These are phyloP conservation scores for Protosalanx chinensis DNA, from an alignment of 2,797 vertebrate genomes.

Conservation along the genomic window DNA sequence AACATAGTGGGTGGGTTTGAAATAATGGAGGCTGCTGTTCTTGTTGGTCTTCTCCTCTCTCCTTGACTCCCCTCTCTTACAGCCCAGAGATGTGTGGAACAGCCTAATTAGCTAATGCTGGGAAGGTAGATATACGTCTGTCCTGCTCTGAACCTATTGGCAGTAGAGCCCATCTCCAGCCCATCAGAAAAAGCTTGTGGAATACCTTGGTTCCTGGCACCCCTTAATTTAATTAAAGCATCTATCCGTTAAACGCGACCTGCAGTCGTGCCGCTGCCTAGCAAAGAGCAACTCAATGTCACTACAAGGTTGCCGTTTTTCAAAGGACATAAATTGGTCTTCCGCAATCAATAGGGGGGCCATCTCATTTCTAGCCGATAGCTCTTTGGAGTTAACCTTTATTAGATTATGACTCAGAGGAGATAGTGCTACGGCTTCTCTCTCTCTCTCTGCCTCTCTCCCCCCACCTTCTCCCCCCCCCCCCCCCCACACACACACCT, in stretches of 20 bases:
- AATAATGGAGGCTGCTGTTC: too few relatives aligned
- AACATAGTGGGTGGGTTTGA: too few relatives aligned
- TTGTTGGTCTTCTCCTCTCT: too few relatives aligned
- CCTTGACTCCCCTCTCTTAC: background rate
- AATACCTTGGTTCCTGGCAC: constrained; percentile 13
- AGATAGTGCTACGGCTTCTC: constrained; percentile 3
- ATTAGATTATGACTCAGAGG: constrained; percentile 36
- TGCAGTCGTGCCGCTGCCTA: constrained; percentile 3
- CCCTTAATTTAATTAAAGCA: constrained; percentile 44
- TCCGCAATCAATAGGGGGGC: constrained; percentile 44
- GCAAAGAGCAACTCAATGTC: constrained; percentile 30
- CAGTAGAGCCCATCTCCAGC: background rate
- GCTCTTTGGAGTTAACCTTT: constrained; percentile 36
- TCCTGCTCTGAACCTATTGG: constrained; percentile 1
- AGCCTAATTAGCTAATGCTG: constrained; percentile 9
- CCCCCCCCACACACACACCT: too few relatives aligned
- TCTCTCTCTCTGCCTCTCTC: background rate
- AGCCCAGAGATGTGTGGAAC: background rate
- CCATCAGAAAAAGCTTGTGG: background rate
- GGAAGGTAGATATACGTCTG: background rate
- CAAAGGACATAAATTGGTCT: constrained; percentile 40
- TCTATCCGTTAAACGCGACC: constrained; percentile 25
- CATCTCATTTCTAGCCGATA: constrained; percentile 30
- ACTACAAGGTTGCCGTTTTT: constrained; percentile 36
- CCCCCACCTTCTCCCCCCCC: too few relatives aligned